Conservation (phyloP, 2,888 invertebrate species). For the Torymus auratus region DNA sequence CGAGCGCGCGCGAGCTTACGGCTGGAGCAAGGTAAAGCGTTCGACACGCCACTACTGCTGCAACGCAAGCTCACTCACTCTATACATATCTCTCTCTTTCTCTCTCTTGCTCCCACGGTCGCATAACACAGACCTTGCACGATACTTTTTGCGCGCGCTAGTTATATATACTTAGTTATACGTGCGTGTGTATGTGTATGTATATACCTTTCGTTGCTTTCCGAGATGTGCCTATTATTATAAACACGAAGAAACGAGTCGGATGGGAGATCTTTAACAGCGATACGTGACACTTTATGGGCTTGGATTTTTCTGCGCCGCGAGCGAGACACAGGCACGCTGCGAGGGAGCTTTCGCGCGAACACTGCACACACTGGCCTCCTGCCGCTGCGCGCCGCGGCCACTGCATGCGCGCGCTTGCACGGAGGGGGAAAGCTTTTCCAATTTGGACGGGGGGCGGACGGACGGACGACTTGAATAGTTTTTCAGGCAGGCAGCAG, state of each 20-base stretch:
- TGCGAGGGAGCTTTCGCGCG: no score
- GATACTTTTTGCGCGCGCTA: constrained; percentile 3
- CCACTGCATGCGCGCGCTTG: background rate
- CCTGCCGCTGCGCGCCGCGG: no score
- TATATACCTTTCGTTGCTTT: no score
- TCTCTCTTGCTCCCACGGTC: constrained; percentile 2
- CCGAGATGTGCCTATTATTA: no score
- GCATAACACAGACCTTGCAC: constrained; percentile 49
- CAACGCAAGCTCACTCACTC: constrained; percentile 15
- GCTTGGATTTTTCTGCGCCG: no score
- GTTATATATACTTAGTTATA: no score
- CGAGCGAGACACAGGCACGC: no score
- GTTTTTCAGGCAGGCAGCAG: constrained; percentile 4
- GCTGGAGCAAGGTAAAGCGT: constrained; percentile 60
- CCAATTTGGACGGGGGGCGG: constrained; percentile 38
- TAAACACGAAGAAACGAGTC: no score
- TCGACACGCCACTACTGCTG: constrained; percentile 45
- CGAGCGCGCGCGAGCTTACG: constrained; percentile 47
- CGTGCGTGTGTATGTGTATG: no score
- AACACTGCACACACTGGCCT: no score
- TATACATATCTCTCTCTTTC: background rate
- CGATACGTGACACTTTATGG: no score
- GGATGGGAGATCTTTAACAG: no score
- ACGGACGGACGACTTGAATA: constrained; percentile 11
- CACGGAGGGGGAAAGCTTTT: constrained; percentile 40